phyloP scores from a whole-genome alignment of 1,140 invertebrate species.

The Zaprionus africanus region DNA sequence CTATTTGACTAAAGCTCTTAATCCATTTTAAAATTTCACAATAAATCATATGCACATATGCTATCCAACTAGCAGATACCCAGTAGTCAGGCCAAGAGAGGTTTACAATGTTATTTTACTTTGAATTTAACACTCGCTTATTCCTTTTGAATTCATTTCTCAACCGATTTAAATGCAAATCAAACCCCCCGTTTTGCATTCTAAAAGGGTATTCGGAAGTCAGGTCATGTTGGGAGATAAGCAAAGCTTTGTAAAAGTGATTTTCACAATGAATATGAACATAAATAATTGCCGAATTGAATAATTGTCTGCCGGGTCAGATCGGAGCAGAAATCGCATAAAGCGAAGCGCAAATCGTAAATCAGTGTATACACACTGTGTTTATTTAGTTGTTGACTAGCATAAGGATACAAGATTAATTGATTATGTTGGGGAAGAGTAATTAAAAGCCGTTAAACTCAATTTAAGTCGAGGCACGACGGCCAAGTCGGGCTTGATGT shows the following conservation, averaged over 20 bases:
- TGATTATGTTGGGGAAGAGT: conserved; percentile 16
- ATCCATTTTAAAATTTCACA: neutral
- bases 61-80: neutral
- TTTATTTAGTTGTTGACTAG: conserved; percentile 6
- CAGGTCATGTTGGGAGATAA: neutral
- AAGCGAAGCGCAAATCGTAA: conserved; percentile 12
- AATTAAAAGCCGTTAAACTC: conserved; percentile 51
- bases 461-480: conserved; percentile 17
- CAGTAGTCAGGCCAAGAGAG: too few relatives aligned
- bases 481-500: conserved; percentile 38
- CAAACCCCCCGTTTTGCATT: neutral
- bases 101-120: too few relatives aligned
- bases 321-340: neutral
- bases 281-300: conserved; percentile 23
- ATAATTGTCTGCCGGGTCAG: conserved; percentile 14
- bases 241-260: conserved; percentile 2
- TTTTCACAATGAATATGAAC: conserved; percentile 2
- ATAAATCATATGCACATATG: neutral
- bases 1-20: neutral
- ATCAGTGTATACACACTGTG: neutral
- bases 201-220: conserved; percentile 17
- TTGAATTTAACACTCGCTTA: too few relatives aligned
- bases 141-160: neutral
- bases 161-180: neutral
- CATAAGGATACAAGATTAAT: neutral